phyloP scores from a whole-genome alignment of 2,113 vertebrate species.

The Ictidomys tridecemlineatus region DNA sequence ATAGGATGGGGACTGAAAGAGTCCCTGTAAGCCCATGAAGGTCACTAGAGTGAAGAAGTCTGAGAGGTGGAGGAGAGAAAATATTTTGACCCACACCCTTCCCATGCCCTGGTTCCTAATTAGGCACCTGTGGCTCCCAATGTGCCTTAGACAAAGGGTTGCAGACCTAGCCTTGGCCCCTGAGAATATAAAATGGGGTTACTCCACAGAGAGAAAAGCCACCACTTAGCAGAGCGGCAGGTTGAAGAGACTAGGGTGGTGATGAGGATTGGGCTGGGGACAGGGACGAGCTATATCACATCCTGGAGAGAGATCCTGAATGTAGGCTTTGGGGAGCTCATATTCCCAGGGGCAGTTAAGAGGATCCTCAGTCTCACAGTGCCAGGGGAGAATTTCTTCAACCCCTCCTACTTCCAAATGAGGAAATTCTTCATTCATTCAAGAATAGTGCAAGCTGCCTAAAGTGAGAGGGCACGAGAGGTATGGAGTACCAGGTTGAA shows the following conservation, averaged over 20 bases:
- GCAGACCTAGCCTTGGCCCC: slow-evolving; percentile 72
- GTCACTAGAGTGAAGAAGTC: slow-evolving; percentile 68
- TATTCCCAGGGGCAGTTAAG: slow-evolving; percentile 28
- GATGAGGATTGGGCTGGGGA: neutral
- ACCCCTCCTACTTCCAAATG: slow-evolving; percentile 64
- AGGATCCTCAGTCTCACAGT: slow-evolving; percentile 61
- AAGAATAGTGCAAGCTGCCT: slow-evolving; percentile 82
- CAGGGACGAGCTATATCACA: slow-evolving; percentile 44
- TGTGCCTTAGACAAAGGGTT: slow-evolving; percentile 55
- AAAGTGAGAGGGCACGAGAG: slow-evolving; percentile 81
- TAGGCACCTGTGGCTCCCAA: slow-evolving; percentile 74
- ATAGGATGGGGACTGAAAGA: neutral
- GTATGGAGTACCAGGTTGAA: slow-evolving; percentile 74
- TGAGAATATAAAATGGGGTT: slow-evolving; percentile 78
- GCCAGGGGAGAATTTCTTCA: slow-evolving; percentile 62
- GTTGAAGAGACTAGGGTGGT: slow-evolving; percentile 61
- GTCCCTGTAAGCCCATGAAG: slow-evolving; percentile 72
- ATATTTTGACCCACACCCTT: slow-evolving; percentile 52
- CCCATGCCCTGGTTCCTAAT: slow-evolving; percentile 69
- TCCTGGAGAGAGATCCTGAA: slow-evolving; percentile 71
- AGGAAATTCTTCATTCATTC: slow-evolving; percentile 72
- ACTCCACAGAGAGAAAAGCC: slow-evolving; percentile 59
- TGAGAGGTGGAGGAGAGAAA: slow-evolving; percentile 61
- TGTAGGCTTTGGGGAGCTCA: slow-evolving; percentile 66
- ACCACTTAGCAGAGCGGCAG: slow-evolving; percentile 49